Evolutionary conservation across 1,140 invertebrate species (phyloP), one percentile per base, ranked within the genome.

Genomic region (Trichonephila clavata): DNA sequence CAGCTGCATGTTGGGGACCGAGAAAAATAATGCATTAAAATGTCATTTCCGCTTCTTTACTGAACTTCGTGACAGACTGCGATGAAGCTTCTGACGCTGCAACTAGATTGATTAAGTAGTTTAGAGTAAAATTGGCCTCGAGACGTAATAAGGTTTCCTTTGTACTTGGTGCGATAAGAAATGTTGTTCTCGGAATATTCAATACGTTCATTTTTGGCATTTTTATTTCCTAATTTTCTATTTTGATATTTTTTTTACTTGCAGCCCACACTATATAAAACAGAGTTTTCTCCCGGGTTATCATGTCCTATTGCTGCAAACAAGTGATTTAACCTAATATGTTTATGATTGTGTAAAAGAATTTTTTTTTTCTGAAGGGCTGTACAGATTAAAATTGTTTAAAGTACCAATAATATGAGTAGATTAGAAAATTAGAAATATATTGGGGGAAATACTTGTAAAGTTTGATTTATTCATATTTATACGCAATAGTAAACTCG

Each of bases 1-100:
- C 71, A 77, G 71, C 71, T 39, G 71, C 71, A 18, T 27, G 24
- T 71, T 71, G 13, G 27, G 24, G 27, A 71, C 68, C 27, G 13
- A 71, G 71, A 77, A 77, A 77, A 77, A 77, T 77, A 77, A 77
- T 77, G 71, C 71, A 32, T 77, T 77, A 77, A 77, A 77, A 77
- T 77, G 71, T 77, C 71, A 77, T 77, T 77, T 68, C 27, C 71
- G 24, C 24, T 32, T 77, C 27, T 32, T 77, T 77, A 18, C 10
- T 27, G 27, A 32, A 77, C 27, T 27, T 77, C 24, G 71, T 32
- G 71, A 77, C 71, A 77, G 71, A 39, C 71, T 77, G 71, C 14
- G 32, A 77, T 77, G 71, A 77, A 32, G 71, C 71, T 16, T 77
- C 71, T 32, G 27, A 77, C 71, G 27, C 27, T 27, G 18, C 27